These are phyloP conservation scores for Ctenodactylus gundi DNA, from an alignment of 2,113 vertebrate genomes.

Conservation along the genomic window DNA sequence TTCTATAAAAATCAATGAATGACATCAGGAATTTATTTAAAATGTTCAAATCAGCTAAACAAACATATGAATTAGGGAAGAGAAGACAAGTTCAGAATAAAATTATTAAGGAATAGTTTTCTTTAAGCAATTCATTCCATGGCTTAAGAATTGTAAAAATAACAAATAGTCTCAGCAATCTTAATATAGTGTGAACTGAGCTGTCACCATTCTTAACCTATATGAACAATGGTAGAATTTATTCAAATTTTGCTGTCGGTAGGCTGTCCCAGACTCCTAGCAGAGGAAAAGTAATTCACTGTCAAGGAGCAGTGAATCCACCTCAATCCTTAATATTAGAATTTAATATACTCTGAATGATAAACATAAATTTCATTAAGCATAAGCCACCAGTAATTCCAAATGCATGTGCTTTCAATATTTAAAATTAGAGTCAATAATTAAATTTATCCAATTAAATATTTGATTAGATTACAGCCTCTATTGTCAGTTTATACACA, in stretches of 20 bases:
- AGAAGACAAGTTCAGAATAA: not conserved
- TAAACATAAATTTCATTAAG: conserved; percentile 35
- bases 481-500: not conserved
- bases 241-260: no score
- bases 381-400: conserved; percentile 12
- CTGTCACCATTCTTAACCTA: not conserved
- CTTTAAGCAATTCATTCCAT: not conserved
- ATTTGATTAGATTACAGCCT: not conserved
- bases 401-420: not conserved
- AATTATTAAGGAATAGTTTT: not conserved
- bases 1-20: no score
- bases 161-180: not conserved
- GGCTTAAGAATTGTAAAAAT: not conserved
- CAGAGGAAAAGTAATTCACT: not conserved
- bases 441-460: conserved; percentile 6
- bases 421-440: conserved; percentile 52
- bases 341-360: not conserved
- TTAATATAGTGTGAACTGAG: not conserved
- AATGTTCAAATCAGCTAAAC: not conserved
- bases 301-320: not conserved
- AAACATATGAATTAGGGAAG: not conserved
- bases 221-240: not conserved
- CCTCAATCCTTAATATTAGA: not conserved
- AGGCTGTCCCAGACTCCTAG: no score
- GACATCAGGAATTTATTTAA: not conserved